Evolutionary conservation across 2,113 vertebrate species (phyloP).

Genomic region (Synodontis membranacea): DNA sequence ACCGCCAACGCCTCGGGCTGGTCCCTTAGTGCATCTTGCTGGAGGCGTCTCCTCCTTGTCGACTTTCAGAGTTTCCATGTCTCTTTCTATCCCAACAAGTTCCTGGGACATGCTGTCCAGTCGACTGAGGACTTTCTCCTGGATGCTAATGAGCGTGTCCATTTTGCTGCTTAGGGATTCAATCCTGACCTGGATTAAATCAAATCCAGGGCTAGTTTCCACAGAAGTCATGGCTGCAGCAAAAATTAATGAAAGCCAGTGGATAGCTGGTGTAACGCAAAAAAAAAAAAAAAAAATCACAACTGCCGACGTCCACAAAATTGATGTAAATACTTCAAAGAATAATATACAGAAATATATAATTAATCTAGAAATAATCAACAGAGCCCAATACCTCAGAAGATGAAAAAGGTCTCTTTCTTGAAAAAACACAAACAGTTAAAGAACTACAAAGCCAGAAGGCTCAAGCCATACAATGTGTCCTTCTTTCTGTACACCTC

Average conservation of each 20-base stretch:
- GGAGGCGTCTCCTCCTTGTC: conserved; percentile 72
- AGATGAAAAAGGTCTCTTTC: neutral
- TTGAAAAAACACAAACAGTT: neutral
- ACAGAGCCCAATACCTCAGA: conserved; percentile 16
- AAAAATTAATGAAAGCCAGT: neutral
- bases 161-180: conserved; percentile 83
- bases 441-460: conserved; percentile 30
- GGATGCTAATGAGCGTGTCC: conserved; percentile 79
- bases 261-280: conserved; percentile 17
- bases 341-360: conserved; percentile 13
- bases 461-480: conserved; percentile 43
- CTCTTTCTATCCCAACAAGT: conserved; percentile 76
- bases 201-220: conserved; percentile 61
- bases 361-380: conserved; percentile 21
- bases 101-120: conserved; percentile 82
- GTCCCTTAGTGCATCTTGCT: conserved; percentile 50
- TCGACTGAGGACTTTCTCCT: conserved; percentile 81
- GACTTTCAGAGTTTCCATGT: conserved; percentile 75
- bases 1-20: conserved; percentile 51
- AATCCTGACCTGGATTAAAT: conserved; percentile 77
- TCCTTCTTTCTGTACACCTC: conserved; percentile 43
- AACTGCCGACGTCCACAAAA: conserved; percentile 50
- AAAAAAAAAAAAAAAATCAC: conserved; percentile 39
- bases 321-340: conserved; percentile 48
- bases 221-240: conserved; percentile 66